A percentile compares a stretch with the other conserved stretches of the same genome.
These are phyloP conservation scores for Austrolebias charrua DNA, from an alignment of 2,797 vertebrate species.

Conservation along the genomic window DNA sequence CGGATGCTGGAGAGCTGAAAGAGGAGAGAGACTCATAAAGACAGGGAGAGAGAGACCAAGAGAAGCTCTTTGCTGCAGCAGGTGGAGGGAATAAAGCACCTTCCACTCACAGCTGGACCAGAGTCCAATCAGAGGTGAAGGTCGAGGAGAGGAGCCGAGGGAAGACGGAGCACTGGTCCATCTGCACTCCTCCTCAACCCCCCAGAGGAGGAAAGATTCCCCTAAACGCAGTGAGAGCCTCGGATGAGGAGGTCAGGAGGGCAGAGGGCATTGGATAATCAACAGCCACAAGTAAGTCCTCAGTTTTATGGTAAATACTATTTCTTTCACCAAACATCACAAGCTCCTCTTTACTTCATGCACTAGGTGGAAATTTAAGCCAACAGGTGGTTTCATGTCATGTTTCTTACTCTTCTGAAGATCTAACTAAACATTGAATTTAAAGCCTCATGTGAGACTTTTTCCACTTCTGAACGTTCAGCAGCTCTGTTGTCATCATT, in stretches of 20 bases:
- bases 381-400: not conserved
- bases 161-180: conserved; percentile 57
- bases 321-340: not conserved
- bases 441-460: no score
- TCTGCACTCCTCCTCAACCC: conserved; percentile 42
- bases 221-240: conserved; percentile 57
- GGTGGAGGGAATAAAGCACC: not conserved
- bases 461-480: no score
- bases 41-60: not conserved
- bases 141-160: conserved; percentile 30
- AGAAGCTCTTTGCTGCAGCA: conserved; percentile 7
- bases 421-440: no score
- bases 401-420: no score
- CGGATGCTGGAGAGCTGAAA: conserved; percentile 9
- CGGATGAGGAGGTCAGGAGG: conserved; percentile 74
- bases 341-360: not conserved
- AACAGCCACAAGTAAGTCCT: conserved; percentile 60
- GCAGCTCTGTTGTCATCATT: no score
- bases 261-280: conserved; percentile 73
- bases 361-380: not conserved
- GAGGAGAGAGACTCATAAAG: not conserved
- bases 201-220: conserved; percentile 69
- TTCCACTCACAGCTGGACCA: not conserved
- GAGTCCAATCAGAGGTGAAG: conserved; percentile 13
- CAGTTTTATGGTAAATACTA: no score